Base-by-base conservation (phyloP, 2,797 vertebrate genomes). In the Cyclopterus lumpus region DNA sequence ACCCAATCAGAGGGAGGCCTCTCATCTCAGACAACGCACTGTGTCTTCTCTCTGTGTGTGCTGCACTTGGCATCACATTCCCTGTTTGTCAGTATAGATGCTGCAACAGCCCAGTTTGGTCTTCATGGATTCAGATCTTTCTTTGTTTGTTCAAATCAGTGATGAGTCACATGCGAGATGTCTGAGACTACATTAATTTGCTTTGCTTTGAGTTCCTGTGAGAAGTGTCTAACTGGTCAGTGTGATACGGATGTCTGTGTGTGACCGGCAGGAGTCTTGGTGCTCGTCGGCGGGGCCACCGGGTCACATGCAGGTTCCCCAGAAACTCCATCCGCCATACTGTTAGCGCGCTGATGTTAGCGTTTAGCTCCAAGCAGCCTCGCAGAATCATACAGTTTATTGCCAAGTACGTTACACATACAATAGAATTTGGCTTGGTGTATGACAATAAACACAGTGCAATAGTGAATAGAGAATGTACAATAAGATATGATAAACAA, bases 1-100 rank as follows among this genome's bases (percentile, higher is more conserved):
- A 54, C 1, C 86, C 90, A 90, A 87, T 90, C 82, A 82, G 36
- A 79, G 67, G 0, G 28, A 57, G 76, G 24, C 57, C 54, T 77
- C 80, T 81, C 70, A 61, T 85, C 75, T 79, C 64, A 73, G 26
- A 86, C 73, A 22, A 71, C 67, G 30, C 44, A 48, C 63, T 42
- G 48, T 78, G 77, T 80, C 67, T 44, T 58, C 73, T 57, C 51
- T 63, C 63, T 7, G 28, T 30, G 36, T 32, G 51, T 51, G 57
- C n/a, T n/a, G 59, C 40, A 30, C 4, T 61, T 58, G 59, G 48
- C 75, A 71, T 66, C 62, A 9, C 51, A 6, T 53, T 74, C 40
- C n/a, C 58, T 54, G 68, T 55, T 66, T 70, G 18, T 75, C 34
- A 58, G 42, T 73, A 40, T 53, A 59, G 63, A 59, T 61, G 26